Percentiles rank a stretch among this genome's conserved stretches.
phyloP scores from a whole-genome alignment of 2,113 vertebrate genomes.

The Polypterus bichir region DNA sequence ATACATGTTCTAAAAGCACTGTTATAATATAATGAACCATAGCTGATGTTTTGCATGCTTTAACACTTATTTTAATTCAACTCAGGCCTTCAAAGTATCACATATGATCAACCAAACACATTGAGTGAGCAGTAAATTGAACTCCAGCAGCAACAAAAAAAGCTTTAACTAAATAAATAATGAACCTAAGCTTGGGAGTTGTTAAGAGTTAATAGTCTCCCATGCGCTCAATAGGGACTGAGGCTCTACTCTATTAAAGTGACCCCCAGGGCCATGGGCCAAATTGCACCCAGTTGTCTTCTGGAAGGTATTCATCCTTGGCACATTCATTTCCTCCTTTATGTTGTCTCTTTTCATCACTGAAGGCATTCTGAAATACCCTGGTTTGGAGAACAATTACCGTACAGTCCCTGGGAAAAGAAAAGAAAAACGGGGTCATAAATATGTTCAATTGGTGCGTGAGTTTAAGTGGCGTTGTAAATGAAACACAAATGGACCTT shows the following conservation, averaged over 20 bases:
- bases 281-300: slow-evolving; percentile 80
- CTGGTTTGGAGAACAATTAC: slow-evolving; percentile 65
- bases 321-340: slow-evolving; percentile 96
- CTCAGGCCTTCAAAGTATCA: background rate
- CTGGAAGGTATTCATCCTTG: slow-evolving; percentile 88
- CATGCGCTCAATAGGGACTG: slow-evolving; percentile 90
- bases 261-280: slow-evolving; percentile 85
- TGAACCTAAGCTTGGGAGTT: slow-evolving; percentile 69
- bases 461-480: slow-evolving; percentile 84
- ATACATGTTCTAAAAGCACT: too few species aligned
- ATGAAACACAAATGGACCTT: slow-evolving; percentile 62
- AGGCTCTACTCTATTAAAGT: slow-evolving; percentile 98
- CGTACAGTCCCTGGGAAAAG: slow-evolving; percentile 76
- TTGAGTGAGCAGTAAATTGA: slow-evolving; percentile 63
- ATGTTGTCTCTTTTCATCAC: slow-evolving; percentile 83
- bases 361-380: slow-evolving; percentile 65
- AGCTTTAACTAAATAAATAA: slow-evolving; percentile 85
- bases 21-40: too few species aligned
- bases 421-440: slow-evolving; percentile 80
- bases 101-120: slow-evolving; percentile 14
- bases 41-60: too few species aligned
- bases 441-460: slow-evolving; percentile 89
- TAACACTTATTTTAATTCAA: background rate
- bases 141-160: slow-evolving; percentile 62
- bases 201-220: slow-evolving; percentile 97